Conservation (phyloP, 1,140 invertebrate species). For the Saccostrea glomerata region DNA sequence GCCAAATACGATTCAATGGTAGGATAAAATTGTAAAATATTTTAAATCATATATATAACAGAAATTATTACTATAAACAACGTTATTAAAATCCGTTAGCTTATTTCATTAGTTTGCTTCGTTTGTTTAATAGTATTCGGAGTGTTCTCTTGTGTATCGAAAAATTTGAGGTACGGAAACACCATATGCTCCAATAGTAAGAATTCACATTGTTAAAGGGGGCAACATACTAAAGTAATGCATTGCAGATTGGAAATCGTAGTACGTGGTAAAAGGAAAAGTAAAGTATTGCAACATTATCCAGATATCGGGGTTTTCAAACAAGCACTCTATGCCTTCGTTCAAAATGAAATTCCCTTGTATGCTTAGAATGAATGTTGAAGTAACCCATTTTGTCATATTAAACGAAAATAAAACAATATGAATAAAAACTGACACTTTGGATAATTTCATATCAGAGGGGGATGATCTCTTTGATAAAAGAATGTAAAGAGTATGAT, state of each 20-base stretch:
- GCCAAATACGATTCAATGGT: no score
- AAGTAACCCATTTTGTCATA: not conserved
- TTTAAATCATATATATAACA: no score
- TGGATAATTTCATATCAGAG: not conserved
- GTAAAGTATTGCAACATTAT: not conserved
- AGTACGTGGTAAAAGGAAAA: not conserved
- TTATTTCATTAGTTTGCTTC: no score
- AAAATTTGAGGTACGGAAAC: no score
- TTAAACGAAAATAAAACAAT: not conserved
- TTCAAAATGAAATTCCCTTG: not conserved
- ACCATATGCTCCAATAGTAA: no score
- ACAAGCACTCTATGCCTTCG: not conserved
- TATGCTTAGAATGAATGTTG: not conserved
- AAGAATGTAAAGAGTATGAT: not conserved
- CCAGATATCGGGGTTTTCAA: not conserved
- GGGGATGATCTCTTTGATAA: not conserved
- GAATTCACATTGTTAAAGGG: not conserved
- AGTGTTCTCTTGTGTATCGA: no score
- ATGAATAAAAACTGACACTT: not conserved
- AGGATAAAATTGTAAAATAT: no score
- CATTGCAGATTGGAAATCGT: slow-evolving; percentile 5
- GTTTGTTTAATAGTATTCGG: no score
- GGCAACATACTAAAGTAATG: not conserved
- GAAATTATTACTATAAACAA: no score
- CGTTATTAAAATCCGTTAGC: no score